phyloP scores from a whole-genome alignment of 2,797 vertebrate species.

The Rachycentron canadum region DNA sequence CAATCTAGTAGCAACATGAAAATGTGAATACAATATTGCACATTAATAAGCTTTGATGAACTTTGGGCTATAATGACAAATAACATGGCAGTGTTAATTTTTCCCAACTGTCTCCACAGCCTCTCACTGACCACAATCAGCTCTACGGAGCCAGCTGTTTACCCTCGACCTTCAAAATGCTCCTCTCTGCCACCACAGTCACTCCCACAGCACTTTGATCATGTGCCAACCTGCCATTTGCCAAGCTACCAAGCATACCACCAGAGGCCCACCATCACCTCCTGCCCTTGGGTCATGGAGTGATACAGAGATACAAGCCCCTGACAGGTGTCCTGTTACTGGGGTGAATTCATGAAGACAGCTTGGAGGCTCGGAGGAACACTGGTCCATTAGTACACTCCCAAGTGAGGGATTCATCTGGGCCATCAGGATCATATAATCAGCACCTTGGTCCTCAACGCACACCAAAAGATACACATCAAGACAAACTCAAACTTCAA shows the following conservation, averaged over 20 bases:
- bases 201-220: constrained; percentile 53
- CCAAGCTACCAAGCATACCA: constrained; percentile 58
- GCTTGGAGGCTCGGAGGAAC: constrained; percentile 31
- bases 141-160: constrained; percentile 56
- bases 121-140: constrained; percentile 41
- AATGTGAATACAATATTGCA: background rate
- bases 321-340: constrained; percentile 60
- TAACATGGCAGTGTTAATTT: background rate
- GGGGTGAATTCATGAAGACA: constrained; percentile 40
- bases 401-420: constrained; percentile 20
- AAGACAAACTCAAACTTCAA: constrained; percentile 5
- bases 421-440: constrained; percentile 21
- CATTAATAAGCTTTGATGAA: background rate
- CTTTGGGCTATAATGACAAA: background rate
- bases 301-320: constrained; percentile 29
- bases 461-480: background rate
- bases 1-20: background rate
- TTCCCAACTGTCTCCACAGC: background rate
- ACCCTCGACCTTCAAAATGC: constrained; percentile 65
- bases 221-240: constrained; percentile 55
- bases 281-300: constrained; percentile 54
- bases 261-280: constrained; percentile 41
- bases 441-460: background rate
- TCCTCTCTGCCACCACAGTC: constrained; percentile 4
- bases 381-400: constrained; percentile 61